Evolutionary conservation across 2,113 vertebrate genomes (phyloP).

Genomic region (Muntiacus reevesi): DNA sequence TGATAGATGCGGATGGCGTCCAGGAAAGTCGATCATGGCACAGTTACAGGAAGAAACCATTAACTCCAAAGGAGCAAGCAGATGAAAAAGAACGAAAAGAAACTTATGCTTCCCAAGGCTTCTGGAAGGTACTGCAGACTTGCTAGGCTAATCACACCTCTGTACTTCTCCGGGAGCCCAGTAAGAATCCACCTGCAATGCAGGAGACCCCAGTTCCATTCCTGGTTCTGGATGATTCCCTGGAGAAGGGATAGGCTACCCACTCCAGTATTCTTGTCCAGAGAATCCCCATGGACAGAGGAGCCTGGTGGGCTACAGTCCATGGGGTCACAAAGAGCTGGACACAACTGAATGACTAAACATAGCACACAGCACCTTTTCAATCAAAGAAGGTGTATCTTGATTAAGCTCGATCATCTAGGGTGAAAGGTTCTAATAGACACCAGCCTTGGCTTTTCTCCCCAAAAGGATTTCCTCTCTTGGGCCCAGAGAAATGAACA

Average conservation of each 20-base stretch:
- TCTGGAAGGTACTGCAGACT: neutral
- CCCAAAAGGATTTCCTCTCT: neutral
- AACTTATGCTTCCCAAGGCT: neutral
- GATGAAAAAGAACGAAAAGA: constrained; percentile 17
- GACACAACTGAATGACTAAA: neutral
- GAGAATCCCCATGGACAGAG: neutral
- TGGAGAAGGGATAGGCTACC: neutral
- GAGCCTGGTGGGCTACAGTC: neutral
- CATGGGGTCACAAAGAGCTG: neutral
- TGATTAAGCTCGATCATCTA: neutral
- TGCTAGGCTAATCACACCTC: neutral
- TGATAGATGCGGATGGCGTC: constrained; percentile 44
- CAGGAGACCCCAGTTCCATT: neutral
- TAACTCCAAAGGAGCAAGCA: constrained; percentile 14
- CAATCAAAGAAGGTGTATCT: neutral
- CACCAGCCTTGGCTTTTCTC: neutral
- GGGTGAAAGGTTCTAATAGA: neutral
- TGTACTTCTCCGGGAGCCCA: neutral
- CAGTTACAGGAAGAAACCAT: constrained; percentile 55
- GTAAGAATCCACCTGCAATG: neutral
- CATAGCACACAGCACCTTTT: neutral
- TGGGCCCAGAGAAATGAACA: neutral
- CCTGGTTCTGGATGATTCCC: neutral
- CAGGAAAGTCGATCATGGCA: constrained; percentile 48
- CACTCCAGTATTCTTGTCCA: neutral